Evolutionary conservation across 1,140 invertebrate genomes (phyloP).

Genomic region (Phthorimaea operculella): DNA sequence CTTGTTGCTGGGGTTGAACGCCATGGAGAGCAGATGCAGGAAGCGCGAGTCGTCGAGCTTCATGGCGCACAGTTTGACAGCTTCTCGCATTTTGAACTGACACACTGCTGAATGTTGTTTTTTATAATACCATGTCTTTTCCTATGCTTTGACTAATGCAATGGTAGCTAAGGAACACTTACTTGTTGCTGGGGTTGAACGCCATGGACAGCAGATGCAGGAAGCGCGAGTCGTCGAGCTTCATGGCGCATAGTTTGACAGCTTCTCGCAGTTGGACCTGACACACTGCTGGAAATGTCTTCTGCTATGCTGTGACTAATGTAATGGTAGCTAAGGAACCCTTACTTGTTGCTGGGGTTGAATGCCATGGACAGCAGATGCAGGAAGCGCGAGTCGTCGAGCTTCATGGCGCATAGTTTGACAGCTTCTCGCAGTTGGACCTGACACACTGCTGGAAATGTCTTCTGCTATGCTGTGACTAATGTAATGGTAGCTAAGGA

Average conservation of each 20-base stretch:
- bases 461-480: no score
- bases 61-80: conserved; percentile 92
- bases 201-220: conserved; percentile 93
- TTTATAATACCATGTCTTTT: no score
- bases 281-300: conserved; percentile 97
- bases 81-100: conserved; percentile 92
- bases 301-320: no score
- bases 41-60: conserved; percentile 94
- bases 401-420: conserved; percentile 90
- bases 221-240: conserved; percentile 93
- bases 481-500: no score
- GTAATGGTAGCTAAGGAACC: no score
- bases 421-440: conserved; percentile 92
- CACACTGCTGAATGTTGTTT: conserved; percentile 96
- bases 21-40: conserved; percentile 91
- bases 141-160: no score
- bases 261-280: conserved; percentile 89
- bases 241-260: conserved; percentile 93
- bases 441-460: conserved; percentile 96
- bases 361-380: conserved; percentile 94
- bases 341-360: conserved; percentile 92
- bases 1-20: conserved; percentile 94
- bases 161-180: no score
- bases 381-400: conserved; percentile 94
- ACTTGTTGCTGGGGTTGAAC: conserved; percentile 94